phyloP scores from a whole-genome alignment of 2,797 vertebrate genomes.

The Aratinga solstitialis region DNA sequence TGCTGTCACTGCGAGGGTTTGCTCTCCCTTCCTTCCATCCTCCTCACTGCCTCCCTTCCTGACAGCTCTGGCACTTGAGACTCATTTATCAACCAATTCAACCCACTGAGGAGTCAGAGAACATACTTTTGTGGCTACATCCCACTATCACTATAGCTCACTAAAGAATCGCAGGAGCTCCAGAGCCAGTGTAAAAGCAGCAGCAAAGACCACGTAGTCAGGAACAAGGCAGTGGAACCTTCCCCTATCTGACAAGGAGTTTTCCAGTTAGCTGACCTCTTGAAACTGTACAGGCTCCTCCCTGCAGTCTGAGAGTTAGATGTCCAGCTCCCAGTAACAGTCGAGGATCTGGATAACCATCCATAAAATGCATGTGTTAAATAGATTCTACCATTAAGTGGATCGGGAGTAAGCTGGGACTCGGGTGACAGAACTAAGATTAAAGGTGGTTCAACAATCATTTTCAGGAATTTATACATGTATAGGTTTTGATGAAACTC shows the following conservation, averaged over 20 bases:
- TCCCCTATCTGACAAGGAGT: neutral
- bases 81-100: neutral
- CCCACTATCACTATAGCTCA: neutral
- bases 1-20: neutral
- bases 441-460: neutral
- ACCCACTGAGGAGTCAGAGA: neutral
- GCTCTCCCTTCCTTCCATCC: neutral
- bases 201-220: neutral
- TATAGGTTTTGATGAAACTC: neutral
- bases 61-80: neutral
- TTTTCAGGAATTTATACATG: neutral
- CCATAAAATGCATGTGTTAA: neutral
- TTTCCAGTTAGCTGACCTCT: neutral
- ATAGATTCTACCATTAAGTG: neutral
- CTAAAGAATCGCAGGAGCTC: neutral
- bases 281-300: neutral
- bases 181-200: neutral
- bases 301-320: neutral
- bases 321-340: neutral
- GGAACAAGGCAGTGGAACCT: neutral
- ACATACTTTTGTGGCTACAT: neutral
- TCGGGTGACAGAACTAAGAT: neutral
- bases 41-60: neutral
- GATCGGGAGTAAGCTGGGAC: neutral
- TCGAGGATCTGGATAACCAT: neutral